Base-by-base conservation (phyloP, 2,113 vertebrate species). In the Garra rufa region DNA sequence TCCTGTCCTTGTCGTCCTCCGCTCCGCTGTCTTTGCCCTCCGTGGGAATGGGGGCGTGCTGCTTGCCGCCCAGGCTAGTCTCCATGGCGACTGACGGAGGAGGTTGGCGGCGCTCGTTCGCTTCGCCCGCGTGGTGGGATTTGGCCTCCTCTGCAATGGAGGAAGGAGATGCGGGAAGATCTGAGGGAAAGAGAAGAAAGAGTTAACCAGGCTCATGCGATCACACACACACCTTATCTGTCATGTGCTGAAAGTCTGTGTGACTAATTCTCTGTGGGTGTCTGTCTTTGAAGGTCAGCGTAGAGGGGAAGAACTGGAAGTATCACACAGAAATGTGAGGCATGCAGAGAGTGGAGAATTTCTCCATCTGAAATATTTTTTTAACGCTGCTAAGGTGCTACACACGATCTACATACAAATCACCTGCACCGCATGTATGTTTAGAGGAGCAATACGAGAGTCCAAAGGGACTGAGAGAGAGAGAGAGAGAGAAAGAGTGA, bases 1-100 rank as follows among this genome's bases (percentile, higher is more conserved):
- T 99, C 91, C 92, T 96, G 67, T 98, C 96, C 91, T 99, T 99
- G 92, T 99, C 97, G 44, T 99, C 98, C 89, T 99, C 97, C 90
- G 92, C 87, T 93, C 95, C 69, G 82, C 59, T 93, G 88, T 94
- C 94, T 82, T 89, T 90, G 82, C 87, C 79, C 74, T 21, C 92
- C 91, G 91, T 76, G 80, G 92, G 91, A n/a, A 92, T 91, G 91
- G 94, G 95, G 88, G 95, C 90, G 89, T 92, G 92, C 87, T 88
- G 44, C 63, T 81, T 88, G 85, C 91, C 81, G 80, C 91, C 92
- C 14, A 10, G 91, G 84, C 88, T 92, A 82, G 84, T 93, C 34
- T 82, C 93, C 92, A 95, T 95, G 80, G 65, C 91, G 86, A 91
- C 92, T 91, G 91, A 89, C 82, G 91, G 86, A 85, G 94, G 95